Conservation (phyloP, 1,140 invertebrate species). For the Dinoponera quadriceps region DNA sequence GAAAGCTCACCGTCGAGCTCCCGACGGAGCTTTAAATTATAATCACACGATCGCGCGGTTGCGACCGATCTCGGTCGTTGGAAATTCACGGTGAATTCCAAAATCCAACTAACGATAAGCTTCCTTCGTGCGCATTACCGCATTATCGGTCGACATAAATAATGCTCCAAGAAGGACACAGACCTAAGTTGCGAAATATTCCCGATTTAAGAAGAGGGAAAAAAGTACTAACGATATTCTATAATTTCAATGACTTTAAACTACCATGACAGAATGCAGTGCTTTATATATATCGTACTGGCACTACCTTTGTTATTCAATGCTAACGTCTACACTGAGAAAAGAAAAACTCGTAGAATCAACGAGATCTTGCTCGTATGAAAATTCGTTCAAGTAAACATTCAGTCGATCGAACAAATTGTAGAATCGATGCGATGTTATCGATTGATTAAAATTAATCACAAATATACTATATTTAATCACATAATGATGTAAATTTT, state of each 20-base stretch:
- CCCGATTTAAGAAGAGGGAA: not conserved
- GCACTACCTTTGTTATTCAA: too few species aligned
- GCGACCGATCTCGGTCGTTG: not conserved
- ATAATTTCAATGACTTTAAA: not conserved
- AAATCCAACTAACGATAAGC: constrained; percentile 4
- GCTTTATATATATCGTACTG: too few species aligned
- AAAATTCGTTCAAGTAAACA: too few species aligned
- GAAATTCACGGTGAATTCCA: not conserved
- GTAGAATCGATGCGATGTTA: too few species aligned
- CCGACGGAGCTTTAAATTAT: not conserved
- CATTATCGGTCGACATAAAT: constrained; percentile 8
- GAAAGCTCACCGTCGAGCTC: constrained; percentile 20
- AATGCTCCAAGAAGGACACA: constrained; percentile 53
- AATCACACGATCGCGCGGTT: not conserved
- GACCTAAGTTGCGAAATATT: constrained; percentile 33
- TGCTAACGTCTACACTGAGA: not conserved
- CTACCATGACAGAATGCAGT: not conserved
- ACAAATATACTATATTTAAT: too few species aligned
- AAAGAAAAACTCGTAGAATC: too few species aligned
- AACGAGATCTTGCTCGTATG: too few species aligned
- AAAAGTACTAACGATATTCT: not conserved
- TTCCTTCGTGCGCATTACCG: constrained; percentile 3
- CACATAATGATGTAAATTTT: too few species aligned
- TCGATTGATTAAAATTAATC: too few species aligned
- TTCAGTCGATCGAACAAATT: too few species aligned